These are phyloP conservation scores for Diadumene lineata DNA, from an alignment of 92 coral and sea anemone genomes.

Conservation along the genomic window DNA sequence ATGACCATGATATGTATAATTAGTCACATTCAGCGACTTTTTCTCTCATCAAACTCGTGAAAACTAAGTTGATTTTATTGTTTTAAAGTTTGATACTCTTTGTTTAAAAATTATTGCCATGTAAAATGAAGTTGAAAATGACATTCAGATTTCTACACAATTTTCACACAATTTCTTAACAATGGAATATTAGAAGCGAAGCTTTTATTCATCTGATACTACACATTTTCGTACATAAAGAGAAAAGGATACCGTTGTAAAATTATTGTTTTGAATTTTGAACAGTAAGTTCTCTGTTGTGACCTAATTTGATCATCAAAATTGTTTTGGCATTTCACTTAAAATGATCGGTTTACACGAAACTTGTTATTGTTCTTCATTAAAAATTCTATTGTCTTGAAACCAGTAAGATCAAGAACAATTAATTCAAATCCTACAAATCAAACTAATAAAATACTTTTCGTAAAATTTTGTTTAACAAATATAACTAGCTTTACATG, in stretches of 20 bases:
- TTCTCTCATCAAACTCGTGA: no score
- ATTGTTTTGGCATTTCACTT: conserved; percentile 30
- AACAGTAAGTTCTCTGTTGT: not conserved
- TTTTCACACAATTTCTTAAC: no score
- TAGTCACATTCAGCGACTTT: no score
- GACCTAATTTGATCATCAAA: conserved; percentile 11
- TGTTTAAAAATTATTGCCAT: no score
- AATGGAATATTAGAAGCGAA: no score
- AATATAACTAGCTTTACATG: no score
- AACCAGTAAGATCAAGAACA: conserved; percentile 18
- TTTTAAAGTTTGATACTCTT: no score
- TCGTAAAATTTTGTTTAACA: not conserved
- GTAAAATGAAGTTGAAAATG: no score
- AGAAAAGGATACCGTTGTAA: not conserved
- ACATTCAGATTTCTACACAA: no score
- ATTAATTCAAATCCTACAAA: not conserved
- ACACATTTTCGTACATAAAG: not conserved
- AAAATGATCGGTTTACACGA: conserved; percentile 17
- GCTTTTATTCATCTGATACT: no score
- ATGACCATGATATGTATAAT: no score
- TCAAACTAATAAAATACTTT: not conserved
- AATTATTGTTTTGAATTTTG: not conserved
- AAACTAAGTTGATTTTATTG: no score
- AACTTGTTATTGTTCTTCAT: conserved; percentile 20
- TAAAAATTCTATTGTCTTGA: conserved; percentile 40